These are phyloP conservation scores for Jaculus jaculus DNA, from an alignment of 2,113 vertebrate species.

Conservation along the genomic window DNA sequence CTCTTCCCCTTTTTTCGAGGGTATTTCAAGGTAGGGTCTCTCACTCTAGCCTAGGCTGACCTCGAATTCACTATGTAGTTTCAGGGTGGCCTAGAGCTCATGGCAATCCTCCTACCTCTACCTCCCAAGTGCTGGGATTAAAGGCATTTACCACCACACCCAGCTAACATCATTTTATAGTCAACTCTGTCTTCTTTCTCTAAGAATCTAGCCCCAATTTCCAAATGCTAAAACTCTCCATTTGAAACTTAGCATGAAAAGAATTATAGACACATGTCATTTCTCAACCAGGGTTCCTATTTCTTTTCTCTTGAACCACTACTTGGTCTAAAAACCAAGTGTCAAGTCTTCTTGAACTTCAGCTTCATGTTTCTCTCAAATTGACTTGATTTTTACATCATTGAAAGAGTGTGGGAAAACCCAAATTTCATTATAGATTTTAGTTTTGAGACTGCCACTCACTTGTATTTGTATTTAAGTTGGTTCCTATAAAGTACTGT, in stretches of 20 bases:
- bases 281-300: conserved; percentile 3
- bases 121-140: too few relatives aligned
- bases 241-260: conserved; percentile 33
- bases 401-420: background rate
- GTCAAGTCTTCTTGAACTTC: background rate
- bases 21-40: too few relatives aligned
- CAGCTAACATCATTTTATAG: background rate
- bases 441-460: conserved; percentile 46
- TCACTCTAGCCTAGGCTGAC: too few relatives aligned
- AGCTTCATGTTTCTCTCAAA: background rate
- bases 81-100: too few relatives aligned
- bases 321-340: conserved; percentile 26
- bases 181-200: background rate
- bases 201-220: background rate
- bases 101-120: too few relatives aligned
- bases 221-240: background rate
- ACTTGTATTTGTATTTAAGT: conserved; percentile 34
- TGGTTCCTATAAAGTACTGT: background rate
- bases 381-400: background rate
- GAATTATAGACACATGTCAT: background rate
- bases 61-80: too few relatives aligned
- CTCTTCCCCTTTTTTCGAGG: too few relatives aligned
- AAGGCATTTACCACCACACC: too few relatives aligned
- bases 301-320: background rate
- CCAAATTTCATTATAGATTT: background rate